Percentiles rank a stretch among this genome's conserved stretches.
phyloP scores from a whole-genome alignment of 2,888 invertebrate genomes.

The Cremastobaeus sp. region DNA sequence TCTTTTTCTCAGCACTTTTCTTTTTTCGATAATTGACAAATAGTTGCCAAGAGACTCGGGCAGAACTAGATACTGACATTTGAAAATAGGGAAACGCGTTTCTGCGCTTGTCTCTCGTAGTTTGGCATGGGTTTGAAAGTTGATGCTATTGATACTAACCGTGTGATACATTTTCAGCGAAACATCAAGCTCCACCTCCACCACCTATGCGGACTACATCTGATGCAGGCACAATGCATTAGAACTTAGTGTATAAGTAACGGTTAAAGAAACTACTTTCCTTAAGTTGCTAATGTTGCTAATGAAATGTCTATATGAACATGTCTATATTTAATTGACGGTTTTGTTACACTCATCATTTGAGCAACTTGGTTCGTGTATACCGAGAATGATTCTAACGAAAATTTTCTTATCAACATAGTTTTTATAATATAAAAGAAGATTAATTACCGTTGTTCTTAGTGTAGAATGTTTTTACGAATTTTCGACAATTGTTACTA shows the following conservation, averaged over 20 bases:
- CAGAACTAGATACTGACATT: too few relatives aligned
- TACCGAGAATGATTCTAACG: background rate
- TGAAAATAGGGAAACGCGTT: too few relatives aligned
- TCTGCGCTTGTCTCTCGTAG: too few relatives aligned
- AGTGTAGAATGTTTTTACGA: conserved; percentile 34
- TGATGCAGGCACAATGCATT: conserved; percentile 71
- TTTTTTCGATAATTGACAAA: too few relatives aligned
- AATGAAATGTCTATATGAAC: conserved; percentile 31
- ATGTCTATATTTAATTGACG: conserved; percentile 14
- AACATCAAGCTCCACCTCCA: conserved; percentile 77
- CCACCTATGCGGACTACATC: conserved; percentile 73
- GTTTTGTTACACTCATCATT: conserved; percentile 34
- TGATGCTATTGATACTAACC: background rate
- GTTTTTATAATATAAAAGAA: conserved; percentile 38
- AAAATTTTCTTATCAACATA: conserved; percentile 30
- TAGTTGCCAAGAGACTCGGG: too few relatives aligned
- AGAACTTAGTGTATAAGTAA: conserved; percentile 60
- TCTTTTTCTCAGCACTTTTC: too few relatives aligned
- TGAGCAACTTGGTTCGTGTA: conserved; percentile 19
- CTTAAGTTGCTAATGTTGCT: conserved; percentile 23
- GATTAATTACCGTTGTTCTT: conserved; percentile 41
- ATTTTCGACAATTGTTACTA: conserved; percentile 44
- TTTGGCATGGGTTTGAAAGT: too few relatives aligned
- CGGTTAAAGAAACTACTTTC: conserved; percentile 1
- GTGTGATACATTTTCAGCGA: too few relatives aligned